Conservation (phyloP, 2,113 vertebrate genomes). For the Nothobranchius furzeri region DNA sequence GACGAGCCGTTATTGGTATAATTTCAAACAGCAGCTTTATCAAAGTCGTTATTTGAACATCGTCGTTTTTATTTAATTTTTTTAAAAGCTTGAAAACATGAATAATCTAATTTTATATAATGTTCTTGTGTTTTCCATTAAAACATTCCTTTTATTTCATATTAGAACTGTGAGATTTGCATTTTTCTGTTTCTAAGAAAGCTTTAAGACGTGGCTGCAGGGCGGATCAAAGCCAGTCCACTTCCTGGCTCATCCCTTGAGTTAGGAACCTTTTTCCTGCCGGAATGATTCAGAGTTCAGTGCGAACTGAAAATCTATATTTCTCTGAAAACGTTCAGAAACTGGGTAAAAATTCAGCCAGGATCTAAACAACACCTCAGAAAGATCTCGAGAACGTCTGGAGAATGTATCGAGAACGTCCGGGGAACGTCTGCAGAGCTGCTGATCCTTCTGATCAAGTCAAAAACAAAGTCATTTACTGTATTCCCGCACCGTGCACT, state of each 20-base stretch:
- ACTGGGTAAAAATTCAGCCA: background rate
- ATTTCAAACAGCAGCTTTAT: too few species aligned
- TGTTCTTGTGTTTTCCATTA: background rate
- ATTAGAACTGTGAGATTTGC: background rate
- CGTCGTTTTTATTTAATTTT: too few species aligned
- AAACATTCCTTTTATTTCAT: too few species aligned
- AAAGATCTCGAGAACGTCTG: background rate
- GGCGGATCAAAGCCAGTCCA: too few species aligned
- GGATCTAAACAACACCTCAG: background rate
- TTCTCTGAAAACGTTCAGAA: background rate
- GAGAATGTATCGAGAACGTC: background rate
- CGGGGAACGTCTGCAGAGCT: background rate
- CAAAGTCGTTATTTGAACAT: too few species aligned
- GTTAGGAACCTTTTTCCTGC: background rate
- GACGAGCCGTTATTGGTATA: background rate
- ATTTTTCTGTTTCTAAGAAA: background rate
- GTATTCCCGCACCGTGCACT: constrained; percentile 1
- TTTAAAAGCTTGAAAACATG: too few species aligned
- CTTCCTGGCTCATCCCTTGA: too few species aligned
- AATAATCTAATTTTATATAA: too few species aligned
- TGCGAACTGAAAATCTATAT: too few species aligned
- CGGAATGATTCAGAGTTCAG: background rate
- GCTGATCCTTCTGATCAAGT: too few species aligned
- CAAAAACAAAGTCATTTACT: background rate
- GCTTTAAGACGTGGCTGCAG: background rate